phyloP scores from a whole-genome alignment of 2,797 vertebrate genomes.

The Microhierax caerulescens region DNA sequence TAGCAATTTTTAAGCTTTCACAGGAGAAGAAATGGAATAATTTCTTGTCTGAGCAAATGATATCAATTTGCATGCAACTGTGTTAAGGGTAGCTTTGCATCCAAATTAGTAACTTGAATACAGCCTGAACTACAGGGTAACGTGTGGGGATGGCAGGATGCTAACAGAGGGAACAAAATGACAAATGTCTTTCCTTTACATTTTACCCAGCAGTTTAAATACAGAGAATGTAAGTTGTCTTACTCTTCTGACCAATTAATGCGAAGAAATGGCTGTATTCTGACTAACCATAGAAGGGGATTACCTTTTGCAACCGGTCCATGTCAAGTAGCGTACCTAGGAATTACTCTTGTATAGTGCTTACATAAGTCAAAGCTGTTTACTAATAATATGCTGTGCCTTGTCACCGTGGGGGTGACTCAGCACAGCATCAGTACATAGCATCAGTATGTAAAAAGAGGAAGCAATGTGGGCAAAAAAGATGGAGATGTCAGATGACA shows the following conservation, averaged over 20 bases:
- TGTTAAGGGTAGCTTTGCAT: background rate
- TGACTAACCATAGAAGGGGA: background rate
- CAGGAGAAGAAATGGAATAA: slow-evolving; percentile 2
- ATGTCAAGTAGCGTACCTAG: background rate
- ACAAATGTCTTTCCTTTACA: background rate
- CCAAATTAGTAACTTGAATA: background rate
- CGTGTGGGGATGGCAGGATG: background rate
- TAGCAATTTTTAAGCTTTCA: slow-evolving; percentile 11
- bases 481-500: background rate
- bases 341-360: background rate
- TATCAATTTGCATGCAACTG: background rate
- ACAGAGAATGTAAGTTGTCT: background rate
- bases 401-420: background rate
- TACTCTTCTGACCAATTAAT: background rate
- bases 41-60: background rate
- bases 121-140: background rate
- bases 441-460: background rate
- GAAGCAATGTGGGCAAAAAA: background rate
- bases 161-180: background rate
- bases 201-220: background rate
- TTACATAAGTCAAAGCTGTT: background rate
- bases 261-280: background rate
- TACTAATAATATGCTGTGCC: background rate
- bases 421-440: background rate
- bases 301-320: background rate